Evolutionary conservation across 2,113 vertebrate species (phyloP).

Genomic region (Cheilinus undulatus): DNA sequence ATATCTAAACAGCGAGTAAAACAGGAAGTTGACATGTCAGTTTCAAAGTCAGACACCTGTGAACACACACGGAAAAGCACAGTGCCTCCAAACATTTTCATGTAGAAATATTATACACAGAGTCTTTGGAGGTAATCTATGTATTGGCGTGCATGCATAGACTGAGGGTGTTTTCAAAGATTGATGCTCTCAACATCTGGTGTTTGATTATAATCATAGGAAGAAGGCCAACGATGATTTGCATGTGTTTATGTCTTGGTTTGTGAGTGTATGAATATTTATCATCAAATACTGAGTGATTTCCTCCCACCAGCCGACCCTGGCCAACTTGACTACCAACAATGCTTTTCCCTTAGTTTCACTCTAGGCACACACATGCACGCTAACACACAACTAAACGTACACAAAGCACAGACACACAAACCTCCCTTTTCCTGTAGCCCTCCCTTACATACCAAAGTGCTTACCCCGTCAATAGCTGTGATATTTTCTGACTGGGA

Average conservation of each 20-base stretch:
- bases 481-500: conserved; percentile 52
- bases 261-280: conserved; percentile 28
- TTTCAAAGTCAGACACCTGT: conserved; percentile 14
- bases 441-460: conserved; percentile 72
- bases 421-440: conserved; percentile 61
- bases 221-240: conserved; percentile 23
- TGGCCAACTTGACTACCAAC: conserved; percentile 4
- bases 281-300: conserved; percentile 1
- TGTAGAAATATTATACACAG: conserved; percentile 30
- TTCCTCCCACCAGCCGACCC: conserved; percentile 1
- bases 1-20: neutral
- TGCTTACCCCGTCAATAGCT: conserved; percentile 56
- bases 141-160: neutral
- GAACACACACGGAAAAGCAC: conserved; percentile 2
- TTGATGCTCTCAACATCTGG: conserved; percentile 36
- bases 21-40: conserved; percentile 4
- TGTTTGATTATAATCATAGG: conserved; percentile 34
- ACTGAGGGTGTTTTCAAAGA: conserved; percentile 24
- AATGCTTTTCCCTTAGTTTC: conserved; percentile 15
- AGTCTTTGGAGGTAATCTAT: conserved; percentile 1
- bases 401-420: conserved; percentile 12
- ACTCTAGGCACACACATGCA: conserved; percentile 5
- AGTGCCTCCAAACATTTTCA: conserved; percentile 39
- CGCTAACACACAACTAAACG: conserved; percentile 10
- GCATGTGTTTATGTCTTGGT: conserved; percentile 31